Evolutionary conservation across 2,113 vertebrate species (phyloP), one percentile per base, ranked within the genome.

Genomic region (Apistogramma diplotaenia): DNA sequence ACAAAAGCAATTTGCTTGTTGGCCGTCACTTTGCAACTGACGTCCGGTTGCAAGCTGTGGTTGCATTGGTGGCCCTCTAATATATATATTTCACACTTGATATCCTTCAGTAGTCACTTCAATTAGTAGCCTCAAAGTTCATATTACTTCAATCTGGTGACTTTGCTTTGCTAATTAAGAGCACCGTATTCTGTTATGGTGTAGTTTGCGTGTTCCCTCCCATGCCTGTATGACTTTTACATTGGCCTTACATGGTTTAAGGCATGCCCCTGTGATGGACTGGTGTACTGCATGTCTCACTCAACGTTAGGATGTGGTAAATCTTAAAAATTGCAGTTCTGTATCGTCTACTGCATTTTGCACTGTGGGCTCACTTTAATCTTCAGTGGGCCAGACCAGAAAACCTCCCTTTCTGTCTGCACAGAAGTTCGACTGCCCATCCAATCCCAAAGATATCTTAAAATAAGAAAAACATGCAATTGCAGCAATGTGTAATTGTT

Each of bases 261-360:
- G 12, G 35, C 23, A 21, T 9, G 60, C 21, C 0, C 21, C 21
- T 43, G 61, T 18, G 23, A 65, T 1, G 35, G 61, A 65, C 40
- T 4, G 12, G 43, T 16, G 5, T 16, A 49, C 37, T 0, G 21
- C 60, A 65, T 0, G 60, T 43, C 60, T 62, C 35, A 3, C 35
- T n/a, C n/a, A 0, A 23, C 0, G 37, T n/a, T 40, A 62, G 40
- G 35, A 4, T 40, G 11, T 40, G 12, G 12, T 11, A 43, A 4
- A 13, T 43, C 40, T 15, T 40, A 13, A 40, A 40, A 11, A 40
- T 40, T 11, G 11, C 37, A 40, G 10, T 40, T 40, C 11, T 13
- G 37, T 40, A 40, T 40, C 11, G 8, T 35, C 33, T 35, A 35
- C 33, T 33, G 31, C n/a, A n/a, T n/a, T n/a, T n/a, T n/a, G n/a